Conservation (phyloP, 2,113 vertebrate genomes). For the Cochlearius cochlearius region DNA sequence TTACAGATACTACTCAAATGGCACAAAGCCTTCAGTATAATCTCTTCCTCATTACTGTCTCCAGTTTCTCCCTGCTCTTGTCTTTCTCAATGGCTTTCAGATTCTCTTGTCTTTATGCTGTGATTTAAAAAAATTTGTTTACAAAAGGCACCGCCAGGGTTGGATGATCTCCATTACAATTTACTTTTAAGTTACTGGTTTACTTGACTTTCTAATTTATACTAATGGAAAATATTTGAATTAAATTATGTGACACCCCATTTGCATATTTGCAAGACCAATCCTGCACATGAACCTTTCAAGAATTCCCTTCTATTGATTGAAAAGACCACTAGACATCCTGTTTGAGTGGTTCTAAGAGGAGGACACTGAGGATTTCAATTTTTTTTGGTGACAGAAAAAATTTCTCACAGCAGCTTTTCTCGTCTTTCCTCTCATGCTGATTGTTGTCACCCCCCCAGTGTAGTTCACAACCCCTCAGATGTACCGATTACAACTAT, state of each 20-base stretch:
- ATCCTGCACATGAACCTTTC: constrained; percentile 4
- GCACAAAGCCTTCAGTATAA: constrained; percentile 3
- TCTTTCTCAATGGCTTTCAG: constrained; percentile 20
- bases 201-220: constrained; percentile 60
- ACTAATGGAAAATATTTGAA: constrained; percentile 57
- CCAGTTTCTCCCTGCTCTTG: constrained; percentile 18
- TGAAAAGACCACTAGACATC: background rate
- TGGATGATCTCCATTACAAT: constrained; percentile 35
- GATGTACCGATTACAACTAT: background rate
- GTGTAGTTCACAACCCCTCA: background rate
- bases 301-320: constrained; percentile 10
- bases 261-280: constrained; percentile 54
- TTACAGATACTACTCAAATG: constrained; percentile 40
- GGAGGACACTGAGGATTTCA: background rate
- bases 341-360: background rate
- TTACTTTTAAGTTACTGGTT: constrained; percentile 30
- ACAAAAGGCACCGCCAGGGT: constrained; percentile 41
- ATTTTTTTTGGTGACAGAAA: background rate
- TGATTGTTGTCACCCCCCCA: background rate
- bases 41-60: constrained; percentile 42
- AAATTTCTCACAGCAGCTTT: background rate
- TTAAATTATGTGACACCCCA: constrained; percentile 30
- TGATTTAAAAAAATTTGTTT: constrained; percentile 58
- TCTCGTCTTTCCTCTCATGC: background rate
- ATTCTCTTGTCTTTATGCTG: constrained; percentile 21